These are phyloP conservation scores for Acipenser transmontanus DNA, from an alignment of 2,797 vertebrate genomes.

Conservation along the genomic window DNA sequence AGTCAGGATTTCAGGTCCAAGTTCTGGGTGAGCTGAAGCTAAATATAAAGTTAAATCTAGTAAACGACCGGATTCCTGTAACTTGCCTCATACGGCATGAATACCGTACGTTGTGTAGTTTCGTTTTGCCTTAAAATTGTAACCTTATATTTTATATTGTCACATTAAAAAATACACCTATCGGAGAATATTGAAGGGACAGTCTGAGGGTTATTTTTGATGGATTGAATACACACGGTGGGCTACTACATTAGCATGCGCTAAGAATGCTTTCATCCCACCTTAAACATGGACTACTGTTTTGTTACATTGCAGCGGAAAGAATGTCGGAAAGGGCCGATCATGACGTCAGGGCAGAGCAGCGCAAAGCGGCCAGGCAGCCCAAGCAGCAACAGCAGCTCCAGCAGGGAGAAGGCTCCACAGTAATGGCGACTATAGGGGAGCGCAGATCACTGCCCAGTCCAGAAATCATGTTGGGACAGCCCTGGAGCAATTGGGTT, in stretches of 20 bases:
- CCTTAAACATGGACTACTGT: slow-evolving; percentile 63
- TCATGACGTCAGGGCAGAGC: slow-evolving; percentile 96
- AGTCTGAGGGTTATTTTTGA: no score
- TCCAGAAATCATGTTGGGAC: slow-evolving; percentile 90
- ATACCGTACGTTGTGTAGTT: slow-evolving; percentile 16
- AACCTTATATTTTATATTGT: slow-evolving; percentile 16
- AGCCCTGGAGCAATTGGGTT: slow-evolving; percentile 93
- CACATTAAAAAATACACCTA: slow-evolving; percentile 5
- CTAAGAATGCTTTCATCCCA: slow-evolving; percentile 48
- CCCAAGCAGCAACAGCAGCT: slow-evolving; percentile 65
- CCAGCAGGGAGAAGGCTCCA: slow-evolving; percentile 75
- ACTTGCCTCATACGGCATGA: slow-evolving; percentile 11
- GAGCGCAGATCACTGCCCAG: slow-evolving; percentile 90
- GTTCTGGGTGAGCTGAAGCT: not conserved
- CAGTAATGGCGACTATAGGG: slow-evolving; percentile 91
- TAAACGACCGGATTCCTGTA: slow-evolving; percentile 13
- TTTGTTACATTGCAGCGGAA: slow-evolving; percentile 94
- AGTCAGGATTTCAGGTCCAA: no score
- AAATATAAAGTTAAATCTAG: not conserved
- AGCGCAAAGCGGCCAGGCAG: slow-evolving; percentile 86
- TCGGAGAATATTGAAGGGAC: not conserved
- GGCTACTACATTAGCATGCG: not conserved
- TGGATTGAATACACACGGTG: no score
- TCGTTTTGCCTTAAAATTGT: slow-evolving; percentile 27
- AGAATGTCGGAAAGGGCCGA: slow-evolving; percentile 99